These are phyloP conservation scores for Clarias batrachus DNA, from an alignment of 2,113 vertebrate species.

Conservation along the genomic window DNA sequence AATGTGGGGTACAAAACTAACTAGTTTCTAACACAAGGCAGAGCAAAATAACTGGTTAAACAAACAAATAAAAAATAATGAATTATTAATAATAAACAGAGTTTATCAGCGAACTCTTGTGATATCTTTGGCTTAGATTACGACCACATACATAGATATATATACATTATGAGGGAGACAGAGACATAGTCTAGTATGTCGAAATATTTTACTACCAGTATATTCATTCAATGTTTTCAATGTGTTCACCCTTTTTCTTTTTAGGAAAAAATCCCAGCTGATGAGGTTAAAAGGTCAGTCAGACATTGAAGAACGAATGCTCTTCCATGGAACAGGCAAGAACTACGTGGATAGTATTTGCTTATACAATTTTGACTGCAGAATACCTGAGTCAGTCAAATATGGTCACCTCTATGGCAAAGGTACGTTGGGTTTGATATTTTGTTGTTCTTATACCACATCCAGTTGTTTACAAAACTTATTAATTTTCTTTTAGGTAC, in stretches of 20 bases:
- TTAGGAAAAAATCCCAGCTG: constrained; percentile 83
- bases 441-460: background rate
- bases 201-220: too few relatives aligned
- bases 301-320: constrained; percentile 75
- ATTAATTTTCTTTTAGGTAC: constrained; percentile 70
- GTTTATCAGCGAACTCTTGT: too few relatives aligned
- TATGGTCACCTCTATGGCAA: constrained; percentile 73
- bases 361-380: constrained; percentile 86
- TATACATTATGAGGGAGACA: too few relatives aligned
- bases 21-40: too few relatives aligned
- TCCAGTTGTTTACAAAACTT: background rate
- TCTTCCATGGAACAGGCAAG: constrained; percentile 84
- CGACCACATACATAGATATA: too few relatives aligned
- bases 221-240: background rate
- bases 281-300: constrained; percentile 73
- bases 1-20: too few relatives aligned
- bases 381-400: constrained; percentile 68
- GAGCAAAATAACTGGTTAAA: too few relatives aligned
- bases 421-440: constrained; percentile 68
- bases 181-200: too few relatives aligned
- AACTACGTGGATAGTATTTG: constrained; percentile 83
- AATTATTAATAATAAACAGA: too few relatives aligned
- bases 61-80: too few relatives aligned
- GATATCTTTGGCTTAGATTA: too few relatives aligned
- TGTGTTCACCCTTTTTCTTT: constrained; percentile 3